These are phyloP conservation scores for Laterallus jamaicensis DNA, from an alignment of 2,113 vertebrate genomes.

Conservation along the genomic window DNA sequence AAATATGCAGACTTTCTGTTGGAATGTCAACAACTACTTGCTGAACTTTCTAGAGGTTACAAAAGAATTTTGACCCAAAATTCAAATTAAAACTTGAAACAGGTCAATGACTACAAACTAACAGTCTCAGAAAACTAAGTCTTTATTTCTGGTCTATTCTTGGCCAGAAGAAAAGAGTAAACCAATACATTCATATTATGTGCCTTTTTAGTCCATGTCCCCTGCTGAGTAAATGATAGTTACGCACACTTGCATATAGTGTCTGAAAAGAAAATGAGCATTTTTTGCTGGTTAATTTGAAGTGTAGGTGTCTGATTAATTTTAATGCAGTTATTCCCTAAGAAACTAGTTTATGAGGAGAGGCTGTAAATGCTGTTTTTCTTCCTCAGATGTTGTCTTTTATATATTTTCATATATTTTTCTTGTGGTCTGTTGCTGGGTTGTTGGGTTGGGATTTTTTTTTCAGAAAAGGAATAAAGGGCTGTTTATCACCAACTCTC, in stretches of 20 bases:
- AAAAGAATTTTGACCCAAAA: not conserved
- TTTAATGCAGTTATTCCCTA: not conserved
- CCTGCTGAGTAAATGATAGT: slow-evolving; percentile 1
- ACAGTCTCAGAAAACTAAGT: not conserved
- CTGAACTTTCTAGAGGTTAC: not conserved
- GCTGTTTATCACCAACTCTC: slow-evolving; percentile 39
- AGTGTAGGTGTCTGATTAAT: slow-evolving; percentile 52
- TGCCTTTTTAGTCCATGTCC: not conserved
- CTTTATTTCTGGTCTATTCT: not conserved
- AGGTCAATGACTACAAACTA: not conserved
- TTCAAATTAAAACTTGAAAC: not conserved
- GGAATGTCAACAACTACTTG: not conserved
- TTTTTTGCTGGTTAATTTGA: slow-evolving; percentile 58
- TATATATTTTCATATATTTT: slow-evolving; percentile 34
- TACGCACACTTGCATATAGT: not conserved
- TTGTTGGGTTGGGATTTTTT: not conserved
- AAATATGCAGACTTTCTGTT: not conserved
- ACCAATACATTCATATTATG: not conserved
- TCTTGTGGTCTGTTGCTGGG: not conserved
- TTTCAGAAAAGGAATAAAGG: slow-evolving; percentile 58
- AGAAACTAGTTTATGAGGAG: slow-evolving; percentile 30
- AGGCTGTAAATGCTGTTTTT: not conserved
- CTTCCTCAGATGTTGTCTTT: slow-evolving; percentile 7
- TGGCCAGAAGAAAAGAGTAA: not conserved
- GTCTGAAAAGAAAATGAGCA: slow-evolving; percentile 34